Percentiles rank a stretch among this genome's conserved stretches.
phyloP scores from a whole-genome alignment of 1,140 invertebrate species.

The Philopotamus ludificatus region DNA sequence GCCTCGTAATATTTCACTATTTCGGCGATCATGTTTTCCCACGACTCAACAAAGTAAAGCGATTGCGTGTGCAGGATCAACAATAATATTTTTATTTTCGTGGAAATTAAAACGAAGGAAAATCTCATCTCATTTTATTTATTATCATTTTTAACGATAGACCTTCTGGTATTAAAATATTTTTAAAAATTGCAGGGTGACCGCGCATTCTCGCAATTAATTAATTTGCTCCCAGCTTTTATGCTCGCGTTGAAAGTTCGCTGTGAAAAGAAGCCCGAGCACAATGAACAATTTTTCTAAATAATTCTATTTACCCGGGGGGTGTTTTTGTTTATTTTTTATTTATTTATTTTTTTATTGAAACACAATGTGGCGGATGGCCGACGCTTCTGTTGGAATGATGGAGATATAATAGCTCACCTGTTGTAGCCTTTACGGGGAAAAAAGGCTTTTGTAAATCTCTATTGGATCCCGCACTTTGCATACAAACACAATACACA shows the following conservation, averaged over 20 bases:
- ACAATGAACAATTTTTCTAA: constrained; percentile 17
- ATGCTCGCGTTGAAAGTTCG: not conserved
- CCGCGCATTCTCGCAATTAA: constrained; percentile 12
- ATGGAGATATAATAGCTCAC: constrained; percentile 26
- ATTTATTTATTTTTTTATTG: constrained; percentile 2
- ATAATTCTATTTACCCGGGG: constrained; percentile 6
- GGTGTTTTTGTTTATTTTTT: constrained; percentile 3
- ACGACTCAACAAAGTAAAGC: no score
- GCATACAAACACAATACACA: constrained; percentile 2
- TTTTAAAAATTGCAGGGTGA: no score
- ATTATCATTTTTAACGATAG: no score
- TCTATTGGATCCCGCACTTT: constrained; percentile 14
- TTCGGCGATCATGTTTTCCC: no score
- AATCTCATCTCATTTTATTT: no score
- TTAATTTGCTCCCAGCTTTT: constrained; percentile 6
- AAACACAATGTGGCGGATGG: constrained; percentile 2
- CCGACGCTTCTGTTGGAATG: constrained; percentile 14
- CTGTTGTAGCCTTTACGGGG: constrained; percentile 17
- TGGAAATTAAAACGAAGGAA: no score
- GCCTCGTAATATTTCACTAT: no score
- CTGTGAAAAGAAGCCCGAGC: not conserved
- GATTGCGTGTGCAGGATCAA: no score
- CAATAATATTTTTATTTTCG: no score
- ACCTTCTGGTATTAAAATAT: no score
- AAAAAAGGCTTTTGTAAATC: constrained; percentile 20